Percentiles rank a stretch among this genome's conserved stretches.
Conservation (phyloP, 2,113 vertebrate genomes). For the Piprites chloris region DNA sequence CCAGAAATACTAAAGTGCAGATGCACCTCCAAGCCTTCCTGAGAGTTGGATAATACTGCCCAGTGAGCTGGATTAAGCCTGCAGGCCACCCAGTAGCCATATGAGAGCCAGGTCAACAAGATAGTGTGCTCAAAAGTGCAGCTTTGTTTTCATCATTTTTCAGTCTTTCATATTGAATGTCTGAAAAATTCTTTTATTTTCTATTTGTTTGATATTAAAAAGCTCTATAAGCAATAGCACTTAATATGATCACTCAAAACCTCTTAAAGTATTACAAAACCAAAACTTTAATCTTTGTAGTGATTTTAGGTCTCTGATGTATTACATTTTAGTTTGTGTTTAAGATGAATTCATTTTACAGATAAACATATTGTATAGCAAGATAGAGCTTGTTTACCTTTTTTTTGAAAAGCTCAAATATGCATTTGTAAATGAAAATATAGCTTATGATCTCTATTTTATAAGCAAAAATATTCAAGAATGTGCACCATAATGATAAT, state of each 20-base stretch:
- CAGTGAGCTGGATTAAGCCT: background rate
- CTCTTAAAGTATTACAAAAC: background rate
- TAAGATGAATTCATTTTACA: background rate
- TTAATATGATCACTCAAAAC: slow-evolving; percentile 6
- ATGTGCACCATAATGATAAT: background rate
- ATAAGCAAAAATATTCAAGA: background rate
- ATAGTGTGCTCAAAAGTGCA: background rate
- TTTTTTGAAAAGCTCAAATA: background rate
- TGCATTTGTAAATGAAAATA: background rate
- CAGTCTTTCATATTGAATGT: background rate
- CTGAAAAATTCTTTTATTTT: slow-evolving; percentile 37
- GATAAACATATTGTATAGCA: background rate
- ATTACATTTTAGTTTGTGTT: background rate
- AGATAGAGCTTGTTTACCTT: background rate
- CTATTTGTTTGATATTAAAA: slow-evolving; percentile 13
- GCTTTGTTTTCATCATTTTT: background rate
- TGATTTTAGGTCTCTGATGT: background rate
- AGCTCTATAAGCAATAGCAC: background rate
- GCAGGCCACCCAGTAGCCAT: background rate
- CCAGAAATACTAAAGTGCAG: background rate
- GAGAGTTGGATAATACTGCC: background rate
- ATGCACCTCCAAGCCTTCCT: background rate
- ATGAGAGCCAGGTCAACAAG: background rate
- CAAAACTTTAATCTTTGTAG: background rate
- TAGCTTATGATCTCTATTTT: background rate